Conservation (phyloP, 2,797 vertebrate genomes). For the Ispidina picta region DNA sequence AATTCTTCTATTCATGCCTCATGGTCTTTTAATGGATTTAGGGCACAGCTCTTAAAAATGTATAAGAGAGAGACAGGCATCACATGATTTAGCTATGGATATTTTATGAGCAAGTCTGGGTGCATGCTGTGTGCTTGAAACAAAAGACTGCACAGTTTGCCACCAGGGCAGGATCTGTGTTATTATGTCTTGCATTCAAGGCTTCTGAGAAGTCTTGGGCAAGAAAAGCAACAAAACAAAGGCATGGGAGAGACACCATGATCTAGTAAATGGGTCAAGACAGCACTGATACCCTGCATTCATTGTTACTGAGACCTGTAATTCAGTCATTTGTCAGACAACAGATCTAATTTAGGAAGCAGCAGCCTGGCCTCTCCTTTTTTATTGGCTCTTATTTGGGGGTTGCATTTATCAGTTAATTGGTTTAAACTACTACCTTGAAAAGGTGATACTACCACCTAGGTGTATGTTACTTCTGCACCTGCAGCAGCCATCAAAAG, state of each 20-base stretch:
- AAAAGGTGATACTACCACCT: not conserved
- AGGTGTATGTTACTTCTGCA: not conserved
- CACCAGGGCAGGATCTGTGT: conserved; percentile 45
- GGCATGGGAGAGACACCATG: conserved; percentile 39
- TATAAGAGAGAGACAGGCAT: conserved; percentile 60
- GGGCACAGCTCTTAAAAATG: conserved; percentile 73
- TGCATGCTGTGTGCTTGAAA: conserved; percentile 56
- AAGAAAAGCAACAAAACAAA: conserved; percentile 59
- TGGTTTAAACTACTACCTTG: conserved; percentile 26
- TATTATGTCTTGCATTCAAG: conserved; percentile 44
- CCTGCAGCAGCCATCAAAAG: not conserved
- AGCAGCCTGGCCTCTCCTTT: conserved; percentile 4
- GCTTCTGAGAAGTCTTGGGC: conserved; percentile 47
- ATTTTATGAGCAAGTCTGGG: conserved; percentile 68
- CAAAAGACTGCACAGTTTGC: conserved; percentile 57
- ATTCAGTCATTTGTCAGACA: conserved; percentile 42
- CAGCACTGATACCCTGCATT: not conserved
- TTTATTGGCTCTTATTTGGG: conserved; percentile 30
- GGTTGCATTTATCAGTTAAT: conserved; percentile 7
- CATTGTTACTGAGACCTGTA: not conserved
- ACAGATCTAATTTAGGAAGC: conserved; percentile 37
- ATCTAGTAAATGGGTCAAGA: conserved; percentile 39
- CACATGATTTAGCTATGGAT: conserved; percentile 55
- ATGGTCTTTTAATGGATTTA: conserved; percentile 64
- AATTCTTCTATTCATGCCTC: conserved; percentile 47